Conservation (phyloP, 2,797 vertebrate genomes). For the Tiaroga cobitis region DNA sequence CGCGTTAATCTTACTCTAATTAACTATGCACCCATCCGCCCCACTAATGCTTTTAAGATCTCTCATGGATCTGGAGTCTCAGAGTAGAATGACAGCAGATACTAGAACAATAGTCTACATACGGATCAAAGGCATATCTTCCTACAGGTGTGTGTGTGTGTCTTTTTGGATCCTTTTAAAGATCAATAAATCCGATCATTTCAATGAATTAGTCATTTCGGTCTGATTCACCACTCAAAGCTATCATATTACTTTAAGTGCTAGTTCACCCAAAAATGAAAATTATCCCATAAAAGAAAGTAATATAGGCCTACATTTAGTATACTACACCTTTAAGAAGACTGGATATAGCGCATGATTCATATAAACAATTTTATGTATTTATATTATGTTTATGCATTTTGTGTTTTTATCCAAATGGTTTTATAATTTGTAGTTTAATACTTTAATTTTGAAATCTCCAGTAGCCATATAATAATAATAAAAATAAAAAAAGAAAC, state of each 20-base stretch:
- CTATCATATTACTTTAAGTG: no score
- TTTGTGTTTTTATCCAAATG: not conserved
- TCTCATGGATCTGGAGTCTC: not conserved
- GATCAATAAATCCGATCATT: not conserved
- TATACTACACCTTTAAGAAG: not conserved
- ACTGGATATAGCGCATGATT: not conserved
- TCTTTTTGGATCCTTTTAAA: not conserved
- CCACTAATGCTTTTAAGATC: slow-evolving; percentile 25
- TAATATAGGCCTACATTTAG: no score
- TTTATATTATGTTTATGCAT: not conserved
- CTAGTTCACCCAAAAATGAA: no score
- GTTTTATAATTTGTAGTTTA: not conserved
- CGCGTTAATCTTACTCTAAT: slow-evolving; percentile 28
- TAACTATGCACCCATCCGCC: not conserved
- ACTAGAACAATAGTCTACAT: not conserved
- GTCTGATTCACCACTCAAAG: no score
- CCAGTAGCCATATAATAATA: no score
- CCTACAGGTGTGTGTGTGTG: not conserved
- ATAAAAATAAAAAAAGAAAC: no score
- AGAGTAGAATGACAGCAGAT: slow-evolving; percentile 10
- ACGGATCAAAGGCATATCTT: not conserved
- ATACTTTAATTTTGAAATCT: not conserved
- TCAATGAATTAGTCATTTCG: not conserved
- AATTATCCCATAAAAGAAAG: no score
- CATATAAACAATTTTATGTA: not conserved